phyloP scores from a whole-genome alignment of 2,113 vertebrate species.

The Barnardius zonarius region DNA sequence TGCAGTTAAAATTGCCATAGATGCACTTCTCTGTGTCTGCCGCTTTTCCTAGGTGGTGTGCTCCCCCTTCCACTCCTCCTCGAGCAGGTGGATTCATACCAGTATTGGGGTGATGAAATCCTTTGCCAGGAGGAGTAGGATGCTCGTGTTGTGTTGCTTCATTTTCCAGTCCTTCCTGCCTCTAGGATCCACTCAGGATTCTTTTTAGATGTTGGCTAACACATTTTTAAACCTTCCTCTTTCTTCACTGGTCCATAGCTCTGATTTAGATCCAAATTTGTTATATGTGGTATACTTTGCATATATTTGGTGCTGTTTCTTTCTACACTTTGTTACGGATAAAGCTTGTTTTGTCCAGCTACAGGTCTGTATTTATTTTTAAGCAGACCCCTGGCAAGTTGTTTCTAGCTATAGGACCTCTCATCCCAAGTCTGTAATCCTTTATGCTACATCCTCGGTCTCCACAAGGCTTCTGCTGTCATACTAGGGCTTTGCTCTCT shows the following conservation, averaged over 20 bases:
- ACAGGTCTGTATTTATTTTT: neutral
- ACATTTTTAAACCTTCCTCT: neutral
- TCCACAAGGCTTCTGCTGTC: neutral
- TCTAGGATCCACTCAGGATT: neutral
- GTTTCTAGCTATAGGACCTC: neutral
- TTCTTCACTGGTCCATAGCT: neutral
- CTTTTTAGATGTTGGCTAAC: neutral
- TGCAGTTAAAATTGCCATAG: neutral
- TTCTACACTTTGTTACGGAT: neutral
- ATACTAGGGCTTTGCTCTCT: neutral
- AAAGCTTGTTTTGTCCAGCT: neutral
- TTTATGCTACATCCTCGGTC: fast-evolving
- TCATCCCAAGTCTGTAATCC: neutral
- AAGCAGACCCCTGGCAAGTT: neutral
- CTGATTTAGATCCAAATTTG: neutral
- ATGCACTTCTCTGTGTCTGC: neutral
- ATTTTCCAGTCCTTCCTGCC: neutral
- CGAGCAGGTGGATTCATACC: fast-evolving
- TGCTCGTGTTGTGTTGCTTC: neutral
- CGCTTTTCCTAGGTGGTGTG: neutral
- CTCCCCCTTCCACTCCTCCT: neutral
- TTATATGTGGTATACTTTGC: neutral
- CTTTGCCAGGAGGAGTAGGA: neutral
- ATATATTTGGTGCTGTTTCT: neutral
- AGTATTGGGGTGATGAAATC: neutral